Evolutionary conservation across 2,113 vertebrate species (phyloP), one percentile per base, ranked within the genome.

Genomic region (Chaetops frenatus): DNA sequence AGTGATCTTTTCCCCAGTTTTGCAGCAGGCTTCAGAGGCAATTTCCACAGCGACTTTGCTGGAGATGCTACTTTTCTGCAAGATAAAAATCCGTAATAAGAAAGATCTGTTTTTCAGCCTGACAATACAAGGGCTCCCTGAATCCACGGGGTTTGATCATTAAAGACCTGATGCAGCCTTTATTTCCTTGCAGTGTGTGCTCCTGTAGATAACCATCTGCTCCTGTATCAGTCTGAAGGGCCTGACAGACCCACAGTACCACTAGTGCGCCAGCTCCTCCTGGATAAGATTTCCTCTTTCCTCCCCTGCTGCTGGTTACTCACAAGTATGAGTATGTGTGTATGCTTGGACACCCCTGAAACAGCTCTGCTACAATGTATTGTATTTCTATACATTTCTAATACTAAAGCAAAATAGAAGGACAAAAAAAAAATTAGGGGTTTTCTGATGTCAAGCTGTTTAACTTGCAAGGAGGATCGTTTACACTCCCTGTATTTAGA

Each of bases 261-360:
- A 70, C 18, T 3, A 50, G 29, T 10, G 36, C 89, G 42, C 31
- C 71, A 72, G 8, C 23, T 85, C 50, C 50, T 90, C 6, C 53
- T 56, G 79, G 58, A 7, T 62, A 81, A 81, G 31, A 70, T 67
- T 90, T 94, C 60, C 18, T 29, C 60, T 94, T 57, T 85, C 35
- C 44, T 92, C 35, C 29, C n/a, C 47, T 80, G 60, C 44, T 82
- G 38, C 70, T 87, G 56, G 16, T 47, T 90, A 29, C 25, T 92
- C 47, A 57, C 36, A 35, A 65, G 33, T 0, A 4, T 0, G 28
- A 13, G 1, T 7, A 29, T 4, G 12, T 57, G 13, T 28, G 80
- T 79, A 15, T 50, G 10, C 31, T 47, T 48, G 50, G 58, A 48
- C 79, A 60, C n/a, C 31, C 9, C 40, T 19, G 35, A 70, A 47